Conservation (phyloP, 2,888 invertebrate genomes). For the Metalampra italica region DNA sequence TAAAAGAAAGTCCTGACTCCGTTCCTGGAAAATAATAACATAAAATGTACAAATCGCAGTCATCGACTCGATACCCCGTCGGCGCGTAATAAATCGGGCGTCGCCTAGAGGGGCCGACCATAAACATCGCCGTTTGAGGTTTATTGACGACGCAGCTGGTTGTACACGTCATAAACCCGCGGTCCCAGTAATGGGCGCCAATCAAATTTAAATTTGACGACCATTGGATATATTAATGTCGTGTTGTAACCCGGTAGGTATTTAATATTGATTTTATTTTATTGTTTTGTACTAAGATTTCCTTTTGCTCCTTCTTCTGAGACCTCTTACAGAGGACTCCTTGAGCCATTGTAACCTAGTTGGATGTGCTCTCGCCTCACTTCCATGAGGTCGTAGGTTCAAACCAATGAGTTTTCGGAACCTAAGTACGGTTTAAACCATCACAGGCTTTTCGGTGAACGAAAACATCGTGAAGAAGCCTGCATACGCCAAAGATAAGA, state of each 20-base stretch:
- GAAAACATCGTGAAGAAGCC: too few species aligned
- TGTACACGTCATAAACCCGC: conserved; percentile 20
- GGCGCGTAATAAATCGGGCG: neutral
- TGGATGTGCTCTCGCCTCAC: too few species aligned
- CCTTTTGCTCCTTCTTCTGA: too few species aligned
- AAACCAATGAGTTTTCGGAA: too few species aligned
- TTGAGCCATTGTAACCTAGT: too few species aligned
- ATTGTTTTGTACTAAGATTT: too few species aligned
- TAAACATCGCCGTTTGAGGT: conserved; percentile 17
- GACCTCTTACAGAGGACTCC: too few species aligned
- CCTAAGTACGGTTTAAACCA: too few species aligned
- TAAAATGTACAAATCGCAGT: neutral
- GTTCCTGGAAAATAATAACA: neutral
- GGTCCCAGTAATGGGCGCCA: conserved; percentile 14
- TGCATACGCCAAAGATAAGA: too few species aligned
- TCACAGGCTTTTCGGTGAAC: too few species aligned
- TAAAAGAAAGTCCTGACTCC: too few species aligned
- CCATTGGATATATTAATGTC: conserved; percentile 13
- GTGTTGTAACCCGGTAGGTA: conserved; percentile 8
- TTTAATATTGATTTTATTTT: neutral
- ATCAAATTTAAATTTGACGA: conserved; percentile 35
- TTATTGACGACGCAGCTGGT: conserved; percentile 13
- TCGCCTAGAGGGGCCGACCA: conserved; percentile 5
- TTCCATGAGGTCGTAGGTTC: too few species aligned
- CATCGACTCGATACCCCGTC: neutral